phyloP scores from a whole-genome alignment of 2,113 vertebrate species.

The Enhydra lutris region DNA sequence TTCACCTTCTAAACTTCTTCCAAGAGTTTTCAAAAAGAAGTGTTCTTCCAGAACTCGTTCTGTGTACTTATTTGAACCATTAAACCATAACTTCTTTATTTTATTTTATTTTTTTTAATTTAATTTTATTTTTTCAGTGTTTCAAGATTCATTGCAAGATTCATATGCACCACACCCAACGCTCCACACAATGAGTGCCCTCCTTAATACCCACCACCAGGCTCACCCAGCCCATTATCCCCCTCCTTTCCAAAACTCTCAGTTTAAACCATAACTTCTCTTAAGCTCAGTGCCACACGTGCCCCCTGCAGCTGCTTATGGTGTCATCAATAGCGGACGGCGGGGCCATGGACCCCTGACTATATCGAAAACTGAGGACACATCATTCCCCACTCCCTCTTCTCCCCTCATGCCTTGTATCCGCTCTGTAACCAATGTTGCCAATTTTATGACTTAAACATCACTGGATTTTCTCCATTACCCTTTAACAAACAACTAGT shows the following conservation, averaged over 20 bases:
- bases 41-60: neutral
- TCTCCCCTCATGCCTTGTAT: neutral
- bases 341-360: neutral
- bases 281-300: neutral
- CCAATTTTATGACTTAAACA: neutral
- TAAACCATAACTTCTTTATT: neutral
- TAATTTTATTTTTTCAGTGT: too few relatives aligned
- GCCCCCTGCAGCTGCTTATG: neutral
- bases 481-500: neutral
- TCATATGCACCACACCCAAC: too few relatives aligned
- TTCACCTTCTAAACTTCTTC: neutral
- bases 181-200: too few relatives aligned
- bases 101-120: too few relatives aligned
- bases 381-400: neutral
- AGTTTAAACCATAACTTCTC: neutral
- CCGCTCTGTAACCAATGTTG: neutral
- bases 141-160: too few relatives aligned
- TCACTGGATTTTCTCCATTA: too few relatives aligned
- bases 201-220: too few relatives aligned
- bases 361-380: neutral
- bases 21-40: neutral
- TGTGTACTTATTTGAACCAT: neutral
- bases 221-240: too few relatives aligned
- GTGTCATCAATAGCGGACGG: too few relatives aligned
- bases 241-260: too few relatives aligned